Evolutionary conservation across 2,888 invertebrate genomes (phyloP).

Genomic region (Mythimna impura): DNA sequence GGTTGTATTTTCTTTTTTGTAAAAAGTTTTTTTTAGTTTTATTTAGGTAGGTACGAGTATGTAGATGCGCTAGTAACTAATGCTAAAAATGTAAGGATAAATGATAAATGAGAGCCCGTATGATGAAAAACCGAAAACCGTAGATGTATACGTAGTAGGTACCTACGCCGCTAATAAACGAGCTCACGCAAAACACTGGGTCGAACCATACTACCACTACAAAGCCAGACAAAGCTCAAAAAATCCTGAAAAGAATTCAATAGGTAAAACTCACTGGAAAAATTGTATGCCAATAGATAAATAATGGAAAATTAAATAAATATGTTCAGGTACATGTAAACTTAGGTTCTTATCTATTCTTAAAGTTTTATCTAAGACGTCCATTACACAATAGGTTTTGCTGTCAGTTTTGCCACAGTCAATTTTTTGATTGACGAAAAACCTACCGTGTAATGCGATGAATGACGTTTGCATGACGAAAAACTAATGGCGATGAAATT

Average conservation of each 20-base stretch:
- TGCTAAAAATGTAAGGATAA: neutral
- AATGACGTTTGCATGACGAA: too few species aligned
- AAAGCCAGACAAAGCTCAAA: neutral
- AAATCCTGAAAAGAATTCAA: neutral
- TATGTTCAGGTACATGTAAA: neutral
- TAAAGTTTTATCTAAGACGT: constrained; percentile 26
- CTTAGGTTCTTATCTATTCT: neutral
- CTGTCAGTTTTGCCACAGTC: too few species aligned
- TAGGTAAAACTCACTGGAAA: neutral
- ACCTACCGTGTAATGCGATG: too few species aligned
- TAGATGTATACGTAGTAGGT: too few species aligned
- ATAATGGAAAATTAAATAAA: neutral
- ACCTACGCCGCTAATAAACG: too few species aligned
- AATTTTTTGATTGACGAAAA: too few species aligned
- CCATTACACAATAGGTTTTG: too few species aligned
- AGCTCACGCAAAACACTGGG: too few species aligned
- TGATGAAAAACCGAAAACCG: neutral
- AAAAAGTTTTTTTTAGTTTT: too few species aligned
- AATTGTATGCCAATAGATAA: neutral
- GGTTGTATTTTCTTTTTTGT: too few species aligned
- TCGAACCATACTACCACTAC: neutral
- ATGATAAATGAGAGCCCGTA: neutral
- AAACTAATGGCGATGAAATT: too few species aligned
- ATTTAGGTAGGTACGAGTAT: too few species aligned
- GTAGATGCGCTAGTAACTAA: neutral